Base-by-base conservation (phyloP, 2,797 vertebrate genomes). In the Eulemur albifrons region DNA sequence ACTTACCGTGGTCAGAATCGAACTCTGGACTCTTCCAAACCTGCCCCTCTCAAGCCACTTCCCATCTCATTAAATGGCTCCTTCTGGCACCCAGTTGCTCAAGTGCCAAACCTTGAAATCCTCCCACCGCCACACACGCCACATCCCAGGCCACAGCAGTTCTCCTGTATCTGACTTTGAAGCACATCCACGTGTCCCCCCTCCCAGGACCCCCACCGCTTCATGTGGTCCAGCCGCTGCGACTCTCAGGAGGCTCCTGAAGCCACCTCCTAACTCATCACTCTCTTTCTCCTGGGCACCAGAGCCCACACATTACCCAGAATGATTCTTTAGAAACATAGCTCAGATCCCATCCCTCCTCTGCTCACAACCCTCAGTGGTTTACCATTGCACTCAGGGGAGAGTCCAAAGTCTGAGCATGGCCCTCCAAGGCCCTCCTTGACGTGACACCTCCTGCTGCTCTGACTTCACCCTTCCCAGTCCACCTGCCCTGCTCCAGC, bases 121-220 rank as follows among this genome's bases (percentile, higher is more conserved):
- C 17, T 57, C 30, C n/a, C 15, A 21, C 32, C 2, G 1, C 3
- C 21, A 3, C 35, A n/a, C 21, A 5, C 0, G 9, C 17, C 25
- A 50, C 21, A 5, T 12, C 2, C 18, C 45, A 27, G 25, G 35
- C 23, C 30, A 30, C 21, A 38, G 20, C 18, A 40, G 4, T 20
- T 73, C 40, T 89, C 59, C 35, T 67, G 3, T 4, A 20, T 9
- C 4, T 76, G 7, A 63, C 21, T 20, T 45, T 27, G 14, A 20
- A 82, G 72, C 35, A 15, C 23, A 73, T 20, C 25, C n/a, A 32
- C 5, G 3, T 18, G 8, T 14, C 5, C 20, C 15, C 8, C 54
- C 13, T 45, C 14, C 13, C 7, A 8, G 61, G n/a, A 30, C 35
- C 63, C 27, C 27, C 4, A 7, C 0, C 18, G 35, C 27, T 75